Conservation (phyloP, 2,888 invertebrate species). For the Fissipunctia ypsillon region DNA sequence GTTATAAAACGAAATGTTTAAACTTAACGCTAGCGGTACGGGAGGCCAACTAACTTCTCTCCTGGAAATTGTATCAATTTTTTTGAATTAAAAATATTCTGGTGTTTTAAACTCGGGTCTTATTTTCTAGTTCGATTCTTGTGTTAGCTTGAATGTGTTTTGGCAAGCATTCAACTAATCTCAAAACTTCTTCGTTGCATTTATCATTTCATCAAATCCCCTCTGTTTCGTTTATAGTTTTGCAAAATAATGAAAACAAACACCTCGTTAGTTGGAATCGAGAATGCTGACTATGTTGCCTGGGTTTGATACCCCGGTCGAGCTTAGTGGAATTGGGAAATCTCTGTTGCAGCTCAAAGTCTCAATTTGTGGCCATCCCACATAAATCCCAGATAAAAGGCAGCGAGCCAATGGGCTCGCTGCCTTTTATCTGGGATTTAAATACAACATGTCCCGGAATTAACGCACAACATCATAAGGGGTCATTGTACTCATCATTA, state of each 20-base stretch:
- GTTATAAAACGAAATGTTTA: constrained; percentile 59
- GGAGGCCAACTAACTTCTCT: constrained; percentile 31
- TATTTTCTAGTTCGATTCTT: constrained; percentile 26
- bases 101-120: constrained; percentile 27
- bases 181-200: constrained; percentile 31
- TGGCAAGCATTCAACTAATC: constrained; percentile 47
- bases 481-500: too few species aligned
- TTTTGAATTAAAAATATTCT: constrained; percentile 43
- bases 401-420: too few species aligned
- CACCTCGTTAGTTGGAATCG: background rate
- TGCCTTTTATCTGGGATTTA: too few species aligned
- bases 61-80: constrained; percentile 39
- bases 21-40: constrained; percentile 30
- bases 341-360: too few species aligned
- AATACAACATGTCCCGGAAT: too few species aligned
- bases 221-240: constrained; percentile 14
- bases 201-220: constrained; percentile 34
- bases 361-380: too few species aligned
- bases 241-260: constrained; percentile 9
- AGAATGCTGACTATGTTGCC: background rate
- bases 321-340: too few species aligned
- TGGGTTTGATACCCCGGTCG: background rate
- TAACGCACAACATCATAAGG: too few species aligned
- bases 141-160: constrained; percentile 27
- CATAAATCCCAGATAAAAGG: too few species aligned